Base-by-base conservation (phyloP, 2,113 vertebrate genomes). In the Micronycteris hirsuta region DNA sequence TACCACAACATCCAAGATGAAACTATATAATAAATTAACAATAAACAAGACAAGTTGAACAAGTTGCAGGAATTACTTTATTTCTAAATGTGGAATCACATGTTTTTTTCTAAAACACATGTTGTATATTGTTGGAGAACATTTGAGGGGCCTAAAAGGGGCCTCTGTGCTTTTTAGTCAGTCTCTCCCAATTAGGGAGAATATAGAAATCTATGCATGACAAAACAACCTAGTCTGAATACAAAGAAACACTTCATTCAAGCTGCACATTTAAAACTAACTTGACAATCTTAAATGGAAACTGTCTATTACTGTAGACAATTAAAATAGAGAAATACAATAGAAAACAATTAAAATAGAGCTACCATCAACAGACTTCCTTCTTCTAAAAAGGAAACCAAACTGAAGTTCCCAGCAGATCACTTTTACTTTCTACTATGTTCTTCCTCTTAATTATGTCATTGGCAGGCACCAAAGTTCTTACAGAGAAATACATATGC, bases 311-410 rank as follows among this genome's bases (percentile, higher is more conserved):
- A 77, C 1, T 92, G n/a, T 38, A 90, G 28, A 85, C 31, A 80
- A 94, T 80, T 68, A 92, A 88, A 76, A 65, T 22, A 89, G 67
- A 83, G 70, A n/a, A n/a, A n/a, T n/a, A 77, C 1, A 94, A 28
- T 38, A 90, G 28, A 83, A 93, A 93, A 85, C 31, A 80, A 94
- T 80, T 68, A 92, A 88, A 76, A 65, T 22, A 89, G 67, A 83
- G 70, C 49, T 78, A 77, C 56, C 41, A 83, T 87, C 70, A 93
- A 87, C 16, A 95, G 26, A 80, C n/a, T 85, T 95, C 47, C 61
- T 95, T 91, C 61, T 54, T 78, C 67, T 86, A 43, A 93, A 90
- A 88, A 76, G 58, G 83, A 95, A 96, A 93, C 43, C 87, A 89
- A 85, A 77, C 1, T 63, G 52, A 86, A 82, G 63, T 91, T 91